Evolutionary conservation across 2,113 vertebrate species (phyloP).

Genomic region (Lycaon pictus): DNA sequence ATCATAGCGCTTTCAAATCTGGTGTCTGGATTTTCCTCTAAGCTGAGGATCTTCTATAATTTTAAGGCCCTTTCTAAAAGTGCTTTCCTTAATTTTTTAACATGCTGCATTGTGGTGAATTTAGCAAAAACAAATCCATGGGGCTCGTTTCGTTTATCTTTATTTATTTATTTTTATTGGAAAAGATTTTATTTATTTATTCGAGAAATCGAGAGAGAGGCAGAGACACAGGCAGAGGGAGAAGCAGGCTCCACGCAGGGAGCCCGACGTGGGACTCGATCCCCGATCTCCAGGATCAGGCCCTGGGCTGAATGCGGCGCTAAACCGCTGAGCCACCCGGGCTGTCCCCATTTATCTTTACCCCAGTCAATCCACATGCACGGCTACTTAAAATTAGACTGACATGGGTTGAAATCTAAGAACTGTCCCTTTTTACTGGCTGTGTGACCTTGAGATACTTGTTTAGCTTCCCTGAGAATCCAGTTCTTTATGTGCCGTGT

Average conservation of each 20-base stretch:
- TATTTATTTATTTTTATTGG: no score
- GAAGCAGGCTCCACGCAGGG: no score
- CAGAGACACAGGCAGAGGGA: no score
- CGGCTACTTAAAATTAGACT: not conserved
- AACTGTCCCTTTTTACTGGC: not conserved
- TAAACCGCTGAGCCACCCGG: no score
- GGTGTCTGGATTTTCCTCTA: not conserved
- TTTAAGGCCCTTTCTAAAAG: not conserved
- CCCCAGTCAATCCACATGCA: not conserved
- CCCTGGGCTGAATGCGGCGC: no score
- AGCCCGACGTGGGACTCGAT: no score
- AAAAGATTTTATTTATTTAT: no score
- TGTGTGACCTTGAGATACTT: constrained; percentile 13
- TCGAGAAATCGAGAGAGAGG: no score
- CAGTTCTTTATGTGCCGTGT: not conserved
- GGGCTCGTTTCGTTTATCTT: no score
- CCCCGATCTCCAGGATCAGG: no score
- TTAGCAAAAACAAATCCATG: not conserved
- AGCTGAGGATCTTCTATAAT: not conserved
- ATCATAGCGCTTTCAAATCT: not conserved
- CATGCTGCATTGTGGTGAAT: not conserved
- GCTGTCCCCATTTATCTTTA: not conserved
- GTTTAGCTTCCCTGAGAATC: not conserved
- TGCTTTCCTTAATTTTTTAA: not conserved
- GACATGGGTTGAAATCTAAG: not conserved